Base-by-base conservation (phyloP, 1,140 invertebrate genomes). In the Drosophila burlai region DNA sequence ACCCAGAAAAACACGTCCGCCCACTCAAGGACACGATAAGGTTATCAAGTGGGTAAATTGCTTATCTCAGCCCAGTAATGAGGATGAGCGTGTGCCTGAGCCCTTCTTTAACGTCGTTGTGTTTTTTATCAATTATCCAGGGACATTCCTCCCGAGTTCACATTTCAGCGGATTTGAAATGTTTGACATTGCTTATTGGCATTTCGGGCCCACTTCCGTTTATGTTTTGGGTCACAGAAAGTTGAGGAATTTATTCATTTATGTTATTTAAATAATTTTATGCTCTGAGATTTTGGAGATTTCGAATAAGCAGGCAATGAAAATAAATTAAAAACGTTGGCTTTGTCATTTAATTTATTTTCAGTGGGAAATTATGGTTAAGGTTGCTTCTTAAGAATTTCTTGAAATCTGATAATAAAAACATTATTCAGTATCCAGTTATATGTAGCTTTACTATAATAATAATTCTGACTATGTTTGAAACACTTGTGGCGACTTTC, bases 61-160 rank as follows among this genome's bases (percentile, higher is more conserved):
- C 69, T 82, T 86, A 86, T 86, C 76, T 86, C 83, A 82, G 76
- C 61, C 42, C 80, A 82, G 85, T 86, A 86, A 85, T 82, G 83
- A 86, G 71, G 31, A 31, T 45, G 61, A 59, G 40, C 54, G 45
- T 72, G 71, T 64, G 62, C 34, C 61, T 52, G 64, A 74, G 67
- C 58, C 26, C 43, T 34, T 40, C 54, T 26, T 26, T 57, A 3
- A 24, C 16, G 38, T 50, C 69, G 73, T 66, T 74, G 59, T 63
- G 49, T 52, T 63, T 60, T 80, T 83, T 86, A 86, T 86, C 83
- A 86, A 82, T 86, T 86, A 86, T 82, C 57, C 54, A 43, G 31
- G 52, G 50, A 71, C 66, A 80, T 80, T 83, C 76, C 52, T 43
- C 50, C 46, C 54, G 31, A 63, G 50, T 64, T 65, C 49, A 52